A percentile compares a stretch with the other conserved stretches of the same genome.
These are phyloP conservation scores for Channa maculata DNA, from an alignment of 2,113 vertebrate genomes.

Conservation along the genomic window DNA sequence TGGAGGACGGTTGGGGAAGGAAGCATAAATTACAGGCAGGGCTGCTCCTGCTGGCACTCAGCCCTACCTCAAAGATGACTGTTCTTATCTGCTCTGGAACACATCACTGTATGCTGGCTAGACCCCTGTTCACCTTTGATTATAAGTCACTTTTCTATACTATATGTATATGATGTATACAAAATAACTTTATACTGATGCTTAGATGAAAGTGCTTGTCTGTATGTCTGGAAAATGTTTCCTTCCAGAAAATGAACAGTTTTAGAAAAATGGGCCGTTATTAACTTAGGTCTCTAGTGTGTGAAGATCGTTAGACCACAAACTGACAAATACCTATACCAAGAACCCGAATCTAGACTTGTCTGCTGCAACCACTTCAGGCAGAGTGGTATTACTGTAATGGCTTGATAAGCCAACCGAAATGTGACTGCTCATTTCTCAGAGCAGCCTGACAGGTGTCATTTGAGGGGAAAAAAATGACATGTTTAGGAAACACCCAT, in stretches of 20 bases:
- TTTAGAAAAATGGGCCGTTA: conserved; percentile 40
- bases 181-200: not conserved
- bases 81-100: conserved; percentile 63
- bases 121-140: conserved; percentile 1
- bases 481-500: conserved; percentile 36
- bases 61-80: conserved; percentile 61
- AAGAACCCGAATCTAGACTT: conserved; percentile 68
- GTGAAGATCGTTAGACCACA: conserved; percentile 79
- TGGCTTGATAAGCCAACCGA: conserved; percentile 81
- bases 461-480: conserved; percentile 19
- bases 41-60: conserved; percentile 62
- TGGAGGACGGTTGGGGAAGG: conserved; percentile 74
- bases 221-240: not conserved
- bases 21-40: conserved; percentile 68
- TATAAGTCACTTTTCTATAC: not conserved
- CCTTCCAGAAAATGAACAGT: not conserved
- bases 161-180: not conserved
- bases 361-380: conserved; percentile 74
- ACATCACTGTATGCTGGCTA: conserved; percentile 20
- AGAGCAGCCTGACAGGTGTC: conserved; percentile 67
- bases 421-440: conserved; percentile 50
- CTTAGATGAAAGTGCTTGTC: not conserved
- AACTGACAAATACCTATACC: conserved; percentile 73
- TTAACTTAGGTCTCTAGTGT: conserved; percentile 53
- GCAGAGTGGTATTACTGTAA: conserved; percentile 71